These are phyloP conservation scores for Tylochromis polylepis DNA, from an alignment of 2,113 vertebrate genomes.

Conservation along the genomic window DNA sequence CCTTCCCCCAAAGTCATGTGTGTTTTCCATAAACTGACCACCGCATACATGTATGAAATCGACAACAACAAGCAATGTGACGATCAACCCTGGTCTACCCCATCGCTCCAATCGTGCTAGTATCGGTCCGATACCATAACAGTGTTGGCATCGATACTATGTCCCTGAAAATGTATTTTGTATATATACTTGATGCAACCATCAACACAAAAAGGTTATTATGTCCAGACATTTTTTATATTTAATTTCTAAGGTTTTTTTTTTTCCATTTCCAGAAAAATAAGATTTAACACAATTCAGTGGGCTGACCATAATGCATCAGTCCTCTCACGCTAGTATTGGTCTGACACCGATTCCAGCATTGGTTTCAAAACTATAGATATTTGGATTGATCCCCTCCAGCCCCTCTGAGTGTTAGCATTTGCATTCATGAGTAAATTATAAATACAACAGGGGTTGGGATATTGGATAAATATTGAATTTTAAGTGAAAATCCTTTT, in stretches of 20 bases:
- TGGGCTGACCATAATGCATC: background rate
- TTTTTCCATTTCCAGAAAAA: background rate
- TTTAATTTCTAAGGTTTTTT: background rate
- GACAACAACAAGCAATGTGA: background rate
- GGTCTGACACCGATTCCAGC: background rate
- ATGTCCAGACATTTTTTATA: background rate
- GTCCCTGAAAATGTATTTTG: background rate
- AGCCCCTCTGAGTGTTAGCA: background rate
- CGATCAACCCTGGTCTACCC: background rate
- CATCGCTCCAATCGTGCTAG: accelerated
- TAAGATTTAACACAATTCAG: background rate
- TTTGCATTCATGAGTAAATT: background rate
- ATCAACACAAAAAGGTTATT: background rate
- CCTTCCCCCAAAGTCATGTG: background rate
- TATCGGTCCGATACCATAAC: background rate
- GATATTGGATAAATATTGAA: background rate
- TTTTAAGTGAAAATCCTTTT: background rate
- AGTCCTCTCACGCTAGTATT: background rate
- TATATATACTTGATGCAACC: background rate
- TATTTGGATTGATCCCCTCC: background rate
- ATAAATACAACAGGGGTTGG: background rate
- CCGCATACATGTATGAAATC: background rate
- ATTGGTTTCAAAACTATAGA: background rate
- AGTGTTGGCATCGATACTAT: background rate
- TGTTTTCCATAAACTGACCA: background rate